A percentile compares a stretch with the other conserved stretches of the same genome.
These are phyloP conservation scores for Xylophagus ater DNA, from an alignment of 2,888 invertebrate genomes.

Conservation along the genomic window DNA sequence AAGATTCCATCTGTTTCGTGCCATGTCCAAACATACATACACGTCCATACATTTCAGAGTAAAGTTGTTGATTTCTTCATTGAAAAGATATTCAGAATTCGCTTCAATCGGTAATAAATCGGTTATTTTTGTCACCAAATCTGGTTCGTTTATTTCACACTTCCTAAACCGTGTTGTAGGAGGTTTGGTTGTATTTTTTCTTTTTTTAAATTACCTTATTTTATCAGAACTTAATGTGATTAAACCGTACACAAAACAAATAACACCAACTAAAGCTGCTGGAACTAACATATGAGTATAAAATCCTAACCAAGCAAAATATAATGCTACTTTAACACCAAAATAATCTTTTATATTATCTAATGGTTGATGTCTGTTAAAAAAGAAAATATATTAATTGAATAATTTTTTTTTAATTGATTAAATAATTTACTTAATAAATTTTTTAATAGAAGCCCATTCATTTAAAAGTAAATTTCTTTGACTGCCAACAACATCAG, in stretches of 20 bases:
- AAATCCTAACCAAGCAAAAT: slow-evolving; percentile 78
- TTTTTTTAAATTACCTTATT: slow-evolving; percentile 28
- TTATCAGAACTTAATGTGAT: slow-evolving; percentile 41
- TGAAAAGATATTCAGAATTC: too few relatives aligned
- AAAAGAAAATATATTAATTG: background rate
- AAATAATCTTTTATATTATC: slow-evolving; percentile 68
- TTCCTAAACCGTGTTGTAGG: too few relatives aligned
- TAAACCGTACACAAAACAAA: slow-evolving; percentile 53
- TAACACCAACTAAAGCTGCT: slow-evolving; percentile 53
- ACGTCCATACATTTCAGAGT: too few relatives aligned
- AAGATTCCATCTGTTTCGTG: too few relatives aligned
- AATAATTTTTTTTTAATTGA: background rate
- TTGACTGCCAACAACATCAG: slow-evolving; percentile 38
- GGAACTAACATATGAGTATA: slow-evolving; percentile 75
- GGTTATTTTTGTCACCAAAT: too few relatives aligned
- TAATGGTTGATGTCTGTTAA: slow-evolving; percentile 49
- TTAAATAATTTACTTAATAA: slow-evolving; percentile 46
- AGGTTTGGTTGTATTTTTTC: too few relatives aligned
- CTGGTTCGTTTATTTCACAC: too few relatives aligned
- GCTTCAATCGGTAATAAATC: too few relatives aligned
- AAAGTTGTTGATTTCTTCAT: too few relatives aligned
- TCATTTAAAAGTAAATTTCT: slow-evolving; percentile 50
- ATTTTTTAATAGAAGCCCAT: slow-evolving; percentile 60
- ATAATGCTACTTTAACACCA: slow-evolving; percentile 64
- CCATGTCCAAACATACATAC: too few relatives aligned